Evolutionary conservation across 2,888 invertebrate species (phyloP), one percentile per base, ranked within the genome.

Genomic region (Sphinx pinastri): DNA sequence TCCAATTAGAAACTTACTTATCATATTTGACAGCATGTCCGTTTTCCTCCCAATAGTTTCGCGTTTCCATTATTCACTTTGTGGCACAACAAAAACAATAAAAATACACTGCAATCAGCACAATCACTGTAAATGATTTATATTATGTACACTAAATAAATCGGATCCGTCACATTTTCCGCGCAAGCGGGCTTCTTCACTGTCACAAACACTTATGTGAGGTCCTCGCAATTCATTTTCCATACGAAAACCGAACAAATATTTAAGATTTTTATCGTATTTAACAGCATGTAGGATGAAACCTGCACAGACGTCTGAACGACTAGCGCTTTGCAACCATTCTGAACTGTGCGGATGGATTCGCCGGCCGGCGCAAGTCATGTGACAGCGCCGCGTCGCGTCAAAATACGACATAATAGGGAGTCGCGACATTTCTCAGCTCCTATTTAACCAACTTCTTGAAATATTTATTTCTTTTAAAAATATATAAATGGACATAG

Each of bases 11-110:
- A 38, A 87, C 91, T 88, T 81, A 94, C 93, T 88, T 92, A 79
- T 93, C 92, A 86, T 90, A 93, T 81, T 93, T 94, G 70, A 88
- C 88, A 81, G 86, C 72, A 79, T 88, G 89, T 72, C 92, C 91
- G 80, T 88, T 93, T 77, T 93, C 93, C 75, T 92, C 91, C 94
- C 94, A 94, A 81, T 89, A 94, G 78, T 89, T 82, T 72, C 89
- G 86, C 71, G 89, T 88, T 87, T 93, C 93, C 94, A 93, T 55
- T 93, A 84, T 86, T 91, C 76, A 87, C 82, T 84, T 84, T 77
- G 72, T 81, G 73, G 80, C 85, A 89, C 86, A 84, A 85, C 73
- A 84, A 83, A 76, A 79, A 81, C 75, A 80, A 77, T 38, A 75
- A 77, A 77, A 79, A 72, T 83, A 79, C 85, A 85, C 85, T 81